Base-by-base conservation (phyloP, 2,113 vertebrate genomes). In the Hirundichthys speculiger region DNA sequence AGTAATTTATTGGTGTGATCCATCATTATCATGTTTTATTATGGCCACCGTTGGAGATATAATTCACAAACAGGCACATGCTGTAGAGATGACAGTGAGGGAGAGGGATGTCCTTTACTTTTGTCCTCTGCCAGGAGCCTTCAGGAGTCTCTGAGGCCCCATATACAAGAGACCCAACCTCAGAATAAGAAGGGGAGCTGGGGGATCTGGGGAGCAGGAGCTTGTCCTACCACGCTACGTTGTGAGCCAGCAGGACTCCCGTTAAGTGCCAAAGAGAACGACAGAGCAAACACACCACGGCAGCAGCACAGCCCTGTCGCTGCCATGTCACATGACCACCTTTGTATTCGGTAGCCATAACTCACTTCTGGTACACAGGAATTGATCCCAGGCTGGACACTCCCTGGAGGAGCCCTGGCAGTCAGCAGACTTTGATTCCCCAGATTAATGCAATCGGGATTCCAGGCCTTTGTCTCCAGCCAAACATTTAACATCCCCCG, bases 331-430 rank as follows among this genome's bases (percentile, higher is more conserved):
- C 87, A 73, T 97, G 96, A 90, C 75, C 88, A 88, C 91, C 94
- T 96, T 96, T 98, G 95, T 97, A 96, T 96, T 95, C 94, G 73
- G 89, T 71, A 64, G 93, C 90, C 93, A 98, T 98, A 96, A 98
- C 87, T 98, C 96, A 98, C 90, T 91, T 94, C 93, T 92, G 75
- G 74, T 84, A 84, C 74, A 56, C 79, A 79, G 84, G 92, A 92
- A 95, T 94, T 94, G 94, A 97, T 95, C 94, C 92, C 90, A 86
- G 92, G 91, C 89, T 71, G 80, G 90, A 93, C 86, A 78, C 88
- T 95, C 94, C 95, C 94, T 85, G 86, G 80, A 95, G 94, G 93
- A 94, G 88, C 72, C 64, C 92, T 92, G 87, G 90, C 90, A 87
- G 93, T 93, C 86, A 93, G 85, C 75, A 79, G 93, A 93, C 91